Base-by-base conservation (phyloP, 2,888 invertebrate species). In the Thereva unica region DNA sequence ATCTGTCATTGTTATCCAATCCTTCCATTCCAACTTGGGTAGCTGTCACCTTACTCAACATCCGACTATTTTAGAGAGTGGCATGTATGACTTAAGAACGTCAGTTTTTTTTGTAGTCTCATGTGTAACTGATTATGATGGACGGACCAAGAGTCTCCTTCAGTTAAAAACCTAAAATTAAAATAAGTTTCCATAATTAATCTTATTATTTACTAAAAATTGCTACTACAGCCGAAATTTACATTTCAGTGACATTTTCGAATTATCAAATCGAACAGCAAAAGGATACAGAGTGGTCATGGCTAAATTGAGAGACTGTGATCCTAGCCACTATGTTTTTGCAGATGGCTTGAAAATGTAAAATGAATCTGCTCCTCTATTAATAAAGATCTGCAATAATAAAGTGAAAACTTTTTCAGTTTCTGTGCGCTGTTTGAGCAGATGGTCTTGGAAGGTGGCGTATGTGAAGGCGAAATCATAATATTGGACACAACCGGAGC, bases 401-500 rank as follows among this genome's bases (percentile, higher is more conserved):
- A 23, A 23, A 23, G 23, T 23, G 23, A 23, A 23, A 23, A 23
- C 23, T 1, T 70, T 34, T 67, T 8, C 59, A 79, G 78, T 65
- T 76, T 77, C 78, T 82, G 85, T 64, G 87, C 89, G 87, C 74
- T 83, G 1, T 83, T 85, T 47, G 88, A 89, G 74, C 72, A 86
- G 6, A 84, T 84, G 82, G 82, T 87, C 73, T 81, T 79, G 69
- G 79, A 82, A 69, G 78, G 84, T 41, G 90, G 89, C 7, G 85
- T 86, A n/a, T 83, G 82, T 75, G 82, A 84, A 0, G 90, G 90
- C 0, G 80, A 88, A 64, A 75, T 86, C 3, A 82, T 91, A 65
- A 74, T 89, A 0, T 81, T 89, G 12, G 89, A 91, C 76, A 83
- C 89, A 77, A 83, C 84, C 42, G 84, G 84, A 0, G 80, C 86